Evolutionary conservation across 2,113 vertebrate genomes (phyloP).

Genomic region (Anser brachyrhynchus): DNA sequence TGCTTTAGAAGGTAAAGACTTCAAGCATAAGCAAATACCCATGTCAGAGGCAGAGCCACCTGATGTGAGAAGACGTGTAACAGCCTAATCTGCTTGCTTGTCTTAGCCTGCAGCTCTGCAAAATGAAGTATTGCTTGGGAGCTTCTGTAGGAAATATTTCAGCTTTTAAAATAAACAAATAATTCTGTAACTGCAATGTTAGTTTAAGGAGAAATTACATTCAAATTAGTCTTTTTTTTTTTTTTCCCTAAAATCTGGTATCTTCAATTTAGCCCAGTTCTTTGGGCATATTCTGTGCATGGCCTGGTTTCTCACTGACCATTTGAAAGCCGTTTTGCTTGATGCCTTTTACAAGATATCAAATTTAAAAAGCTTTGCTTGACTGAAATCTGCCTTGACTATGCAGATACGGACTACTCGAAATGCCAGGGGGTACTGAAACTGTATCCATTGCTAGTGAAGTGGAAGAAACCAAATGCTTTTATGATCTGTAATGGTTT

Average conservation of each 20-base stretch:
- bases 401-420: neutral
- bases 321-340: neutral
- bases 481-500: neutral
- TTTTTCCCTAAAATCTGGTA: neutral
- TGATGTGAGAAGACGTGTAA: neutral
- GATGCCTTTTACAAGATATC: neutral
- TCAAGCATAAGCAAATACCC: neutral
- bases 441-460: neutral
- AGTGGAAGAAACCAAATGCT: neutral
- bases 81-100: neutral
- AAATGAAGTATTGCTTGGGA: neutral
- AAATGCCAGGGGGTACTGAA: neutral
- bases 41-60: neutral
- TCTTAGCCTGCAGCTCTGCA: neutral
- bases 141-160: neutral
- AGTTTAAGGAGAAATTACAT: neutral
- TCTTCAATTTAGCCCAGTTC: neutral
- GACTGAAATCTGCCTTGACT: neutral
- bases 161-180: neutral
- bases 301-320: neutral
- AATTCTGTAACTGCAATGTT: neutral
- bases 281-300: neutral
- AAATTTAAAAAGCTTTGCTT: neutral
- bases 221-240: fast-evolving
- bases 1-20: neutral